Percentiles rank a stretch among this genome's conserved stretches.
Conservation (phyloP, 1,140 invertebrate species). For the Cecropterus lyciades region DNA sequence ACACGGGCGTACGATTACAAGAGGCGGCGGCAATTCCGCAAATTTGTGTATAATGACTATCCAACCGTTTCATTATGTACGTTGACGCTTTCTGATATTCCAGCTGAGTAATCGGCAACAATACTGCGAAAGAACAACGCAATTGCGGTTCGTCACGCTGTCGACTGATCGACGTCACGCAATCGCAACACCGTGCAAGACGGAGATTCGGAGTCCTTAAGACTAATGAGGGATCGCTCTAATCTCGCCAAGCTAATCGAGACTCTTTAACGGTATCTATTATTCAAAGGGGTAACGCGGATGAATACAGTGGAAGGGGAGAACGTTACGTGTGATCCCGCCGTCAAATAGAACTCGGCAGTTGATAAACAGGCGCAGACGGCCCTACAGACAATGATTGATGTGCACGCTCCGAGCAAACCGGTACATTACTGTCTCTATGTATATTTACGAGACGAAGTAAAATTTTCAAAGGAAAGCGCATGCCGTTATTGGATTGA, state of each 20-base stretch:
- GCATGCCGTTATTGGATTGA: background rate
- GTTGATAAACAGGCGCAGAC: conserved; percentile 58
- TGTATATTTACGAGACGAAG: conserved; percentile 32
- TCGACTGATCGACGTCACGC: conserved; percentile 21
- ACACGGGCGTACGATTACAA: conserved; percentile 49
- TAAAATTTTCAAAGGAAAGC: conserved; percentile 23
- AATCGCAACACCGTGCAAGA: conserved; percentile 13
- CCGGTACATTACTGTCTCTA: conserved; percentile 28
- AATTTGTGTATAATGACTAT: conserved; percentile 50
- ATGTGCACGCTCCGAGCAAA: conserved; percentile 44
- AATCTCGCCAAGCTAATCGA: conserved; percentile 24
- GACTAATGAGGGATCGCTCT: conserved; percentile 20
- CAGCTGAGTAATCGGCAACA: conserved; percentile 41
- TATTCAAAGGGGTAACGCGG: conserved; percentile 32
- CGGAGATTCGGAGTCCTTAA: conserved; percentile 10
- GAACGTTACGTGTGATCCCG: conserved; percentile 54
- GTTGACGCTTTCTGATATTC: conserved; percentile 47
- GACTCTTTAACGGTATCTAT: conserved; percentile 27
- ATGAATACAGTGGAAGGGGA: conserved; percentile 13
- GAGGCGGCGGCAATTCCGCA: conserved; percentile 46
- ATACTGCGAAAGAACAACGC: conserved; percentile 43
- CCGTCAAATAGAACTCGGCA: conserved; percentile 51
- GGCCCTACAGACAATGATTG: conserved; percentile 68
- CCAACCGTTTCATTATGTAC: conserved; percentile 41
- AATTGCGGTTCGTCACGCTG: conserved; percentile 42